Evolutionary conservation across 2,888 invertebrate species (phyloP).

Genomic region (Rugalucina vietnamica): DNA sequence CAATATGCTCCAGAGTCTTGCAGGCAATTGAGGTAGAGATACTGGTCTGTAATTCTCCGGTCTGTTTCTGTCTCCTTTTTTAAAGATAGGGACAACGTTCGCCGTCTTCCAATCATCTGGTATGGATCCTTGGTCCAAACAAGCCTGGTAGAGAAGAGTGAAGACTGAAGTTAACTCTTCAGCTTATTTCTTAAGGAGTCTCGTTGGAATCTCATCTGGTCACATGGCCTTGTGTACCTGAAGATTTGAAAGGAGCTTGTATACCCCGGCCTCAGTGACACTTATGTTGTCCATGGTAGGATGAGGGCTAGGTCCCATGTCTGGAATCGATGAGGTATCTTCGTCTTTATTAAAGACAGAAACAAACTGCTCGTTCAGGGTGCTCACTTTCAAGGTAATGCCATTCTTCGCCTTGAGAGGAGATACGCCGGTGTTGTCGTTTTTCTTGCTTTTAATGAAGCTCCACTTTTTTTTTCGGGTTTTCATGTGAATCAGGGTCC

Average conservation of each 20-base stretch:
- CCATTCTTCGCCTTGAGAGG: background rate
- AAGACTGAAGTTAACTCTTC: background rate
- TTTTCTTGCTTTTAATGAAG: too few relatives aligned
- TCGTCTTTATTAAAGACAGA: background rate
- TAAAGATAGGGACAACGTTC: background rate
- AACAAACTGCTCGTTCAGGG: background rate
- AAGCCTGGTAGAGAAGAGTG: background rate
- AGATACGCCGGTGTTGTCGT: background rate
- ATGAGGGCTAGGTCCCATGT: background rate
- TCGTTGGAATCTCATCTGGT: background rate
- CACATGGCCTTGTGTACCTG: background rate
- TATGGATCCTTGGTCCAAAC: background rate
- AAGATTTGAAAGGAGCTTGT: background rate
- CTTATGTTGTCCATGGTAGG: background rate
- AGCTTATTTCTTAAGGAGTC: background rate
- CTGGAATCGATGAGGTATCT: background rate
- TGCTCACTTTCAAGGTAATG: background rate
- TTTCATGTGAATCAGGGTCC: too few relatives aligned
- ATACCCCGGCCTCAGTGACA: background rate
- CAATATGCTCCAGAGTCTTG: background rate
- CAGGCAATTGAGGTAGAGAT: background rate
- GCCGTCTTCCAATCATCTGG: conserved; percentile 1
- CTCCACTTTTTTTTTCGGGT: too few relatives aligned
- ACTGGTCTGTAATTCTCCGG: background rate
- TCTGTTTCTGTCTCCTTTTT: conserved; percentile 4